These are phyloP conservation scores for Enteromius trimaculatus DNA, from an alignment of 2,797 vertebrate species.

Conservation along the genomic window DNA sequence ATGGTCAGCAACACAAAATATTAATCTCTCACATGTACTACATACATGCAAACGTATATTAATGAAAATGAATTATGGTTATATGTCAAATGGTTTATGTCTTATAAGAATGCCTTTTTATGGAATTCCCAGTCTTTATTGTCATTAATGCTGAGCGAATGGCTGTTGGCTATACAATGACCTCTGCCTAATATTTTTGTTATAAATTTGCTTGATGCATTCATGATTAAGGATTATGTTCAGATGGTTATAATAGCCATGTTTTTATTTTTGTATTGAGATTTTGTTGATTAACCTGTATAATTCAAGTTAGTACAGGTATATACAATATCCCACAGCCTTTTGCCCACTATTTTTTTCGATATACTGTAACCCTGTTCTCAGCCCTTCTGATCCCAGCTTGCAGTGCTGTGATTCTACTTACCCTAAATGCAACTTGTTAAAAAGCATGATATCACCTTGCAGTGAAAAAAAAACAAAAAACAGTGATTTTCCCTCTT, in stretches of 20 bases:
- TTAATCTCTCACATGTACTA: background rate
- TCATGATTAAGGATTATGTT: background rate
- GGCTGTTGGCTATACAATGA: constrained; percentile 83
- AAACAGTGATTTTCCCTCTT: constrained; percentile 80
- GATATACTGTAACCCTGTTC: constrained; percentile 42
- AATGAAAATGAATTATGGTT: constrained; percentile 26
- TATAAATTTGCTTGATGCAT: constrained; percentile 41
- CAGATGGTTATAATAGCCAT: background rate
- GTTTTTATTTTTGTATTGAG: constrained; percentile 18
- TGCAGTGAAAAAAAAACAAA: constrained; percentile 66
- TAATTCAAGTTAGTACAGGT: background rate
- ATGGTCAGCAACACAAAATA: background rate
- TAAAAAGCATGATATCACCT: constrained; percentile 91
- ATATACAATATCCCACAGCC: constrained; percentile 70
- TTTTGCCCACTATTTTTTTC: constrained; percentile 71
- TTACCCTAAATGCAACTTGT: constrained; percentile 99
- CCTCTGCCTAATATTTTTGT: constrained; percentile 64
- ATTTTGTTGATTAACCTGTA: background rate
- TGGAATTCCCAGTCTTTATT: constrained; percentile 81
- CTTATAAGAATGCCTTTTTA: constrained; percentile 74
- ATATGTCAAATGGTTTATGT: constrained; percentile 1
- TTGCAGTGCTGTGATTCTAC: constrained; percentile 90
- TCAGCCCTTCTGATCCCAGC: constrained; percentile 73
- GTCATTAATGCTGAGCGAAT: constrained; percentile 80
- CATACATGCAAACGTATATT: background rate